These are phyloP conservation scores for Opisthocomus hoazin DNA, from an alignment of 2,113 vertebrate species.

Conservation along the genomic window DNA sequence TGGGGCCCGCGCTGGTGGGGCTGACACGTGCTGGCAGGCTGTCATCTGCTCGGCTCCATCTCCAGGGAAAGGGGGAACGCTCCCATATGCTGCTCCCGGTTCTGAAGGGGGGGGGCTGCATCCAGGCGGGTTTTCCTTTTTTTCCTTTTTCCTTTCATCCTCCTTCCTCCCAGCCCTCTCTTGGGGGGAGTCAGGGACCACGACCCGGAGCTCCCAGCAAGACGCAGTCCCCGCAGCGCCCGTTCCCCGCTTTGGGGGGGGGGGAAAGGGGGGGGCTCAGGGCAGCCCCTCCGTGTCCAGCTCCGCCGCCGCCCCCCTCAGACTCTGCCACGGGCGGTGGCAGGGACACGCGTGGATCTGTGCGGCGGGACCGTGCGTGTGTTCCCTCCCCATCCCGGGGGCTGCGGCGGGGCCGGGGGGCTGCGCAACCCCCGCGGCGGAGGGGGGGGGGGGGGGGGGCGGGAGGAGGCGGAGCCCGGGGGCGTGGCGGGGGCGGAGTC, in stretches of 20 bases:
- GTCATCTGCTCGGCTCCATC: slow-evolving; percentile 40
- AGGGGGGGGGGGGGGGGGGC: no score
- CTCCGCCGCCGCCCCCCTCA: background rate
- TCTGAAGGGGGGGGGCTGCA: slow-evolving; percentile 32
- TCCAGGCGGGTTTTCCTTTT: slow-evolving; percentile 25
- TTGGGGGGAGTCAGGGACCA: background rate
- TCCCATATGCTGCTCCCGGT: slow-evolving; percentile 48
- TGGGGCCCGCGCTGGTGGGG: slow-evolving; percentile 20
- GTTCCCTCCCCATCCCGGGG: no score
- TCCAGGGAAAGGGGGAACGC: slow-evolving; percentile 49
- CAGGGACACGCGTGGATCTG: no score
- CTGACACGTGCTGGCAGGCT: slow-evolving; percentile 38
- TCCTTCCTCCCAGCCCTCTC: background rate
- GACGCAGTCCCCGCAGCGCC: no score
- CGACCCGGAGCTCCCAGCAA: no score
- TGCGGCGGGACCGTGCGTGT: no score
- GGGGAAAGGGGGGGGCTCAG: background rate
- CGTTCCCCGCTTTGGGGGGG: no score
- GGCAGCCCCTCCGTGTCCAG: background rate
- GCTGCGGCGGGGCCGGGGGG: no score
- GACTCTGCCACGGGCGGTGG: background rate
- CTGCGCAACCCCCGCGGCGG: no score
- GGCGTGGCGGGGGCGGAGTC: no score
- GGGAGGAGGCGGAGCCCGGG: background rate
- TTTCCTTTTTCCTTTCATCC: slow-evolving; percentile 41